A percentile compares a stretch with the other conserved stretches of the same genome.
Conservation (phyloP, 2,113 vertebrate species). For the Condylura cristata region DNA sequence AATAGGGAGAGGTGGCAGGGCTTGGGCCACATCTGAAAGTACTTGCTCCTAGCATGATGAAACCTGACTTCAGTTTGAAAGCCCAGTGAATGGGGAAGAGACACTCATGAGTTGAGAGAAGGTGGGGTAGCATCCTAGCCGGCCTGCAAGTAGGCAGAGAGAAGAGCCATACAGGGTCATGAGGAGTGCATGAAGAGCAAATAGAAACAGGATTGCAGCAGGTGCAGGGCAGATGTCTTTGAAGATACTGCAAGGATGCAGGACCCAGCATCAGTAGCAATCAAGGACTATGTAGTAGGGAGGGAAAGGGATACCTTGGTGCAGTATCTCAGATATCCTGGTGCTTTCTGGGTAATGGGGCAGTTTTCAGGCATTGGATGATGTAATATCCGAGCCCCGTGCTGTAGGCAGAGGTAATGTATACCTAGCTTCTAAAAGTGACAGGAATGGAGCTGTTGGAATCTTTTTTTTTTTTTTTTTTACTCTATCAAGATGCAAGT, state of each 20-base stretch:
- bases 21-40: not conserved
- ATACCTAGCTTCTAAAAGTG: constrained; percentile 15
- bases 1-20: constrained; percentile 9
- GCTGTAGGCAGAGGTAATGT: constrained; percentile 42
- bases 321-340: constrained; percentile 43
- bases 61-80: constrained; percentile 31
- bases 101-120: not conserved
- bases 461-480: not conserved
- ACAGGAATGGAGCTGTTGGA: constrained; percentile 10
- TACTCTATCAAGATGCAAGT: not conserved
- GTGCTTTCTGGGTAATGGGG: constrained; percentile 68
- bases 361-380: constrained; percentile 56
- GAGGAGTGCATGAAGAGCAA: not conserved
- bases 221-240: constrained; percentile 42
- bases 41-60: constrained; percentile 16
- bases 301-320: constrained; percentile 46
- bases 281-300: not conserved
- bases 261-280: not conserved
- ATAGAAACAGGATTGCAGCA: constrained; percentile 43
- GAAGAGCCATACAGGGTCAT: not conserved
- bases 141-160: not conserved
- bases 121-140: not conserved
- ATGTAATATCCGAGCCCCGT: constrained; percentile 58
- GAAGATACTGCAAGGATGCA: constrained; percentile 34
- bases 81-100: not conserved